A percentile compares a stretch with the other conserved stretches of the same genome.
phyloP scores from a whole-genome alignment of 1,140 invertebrate genomes.

The Acyrthosiphon pisum region DNA sequence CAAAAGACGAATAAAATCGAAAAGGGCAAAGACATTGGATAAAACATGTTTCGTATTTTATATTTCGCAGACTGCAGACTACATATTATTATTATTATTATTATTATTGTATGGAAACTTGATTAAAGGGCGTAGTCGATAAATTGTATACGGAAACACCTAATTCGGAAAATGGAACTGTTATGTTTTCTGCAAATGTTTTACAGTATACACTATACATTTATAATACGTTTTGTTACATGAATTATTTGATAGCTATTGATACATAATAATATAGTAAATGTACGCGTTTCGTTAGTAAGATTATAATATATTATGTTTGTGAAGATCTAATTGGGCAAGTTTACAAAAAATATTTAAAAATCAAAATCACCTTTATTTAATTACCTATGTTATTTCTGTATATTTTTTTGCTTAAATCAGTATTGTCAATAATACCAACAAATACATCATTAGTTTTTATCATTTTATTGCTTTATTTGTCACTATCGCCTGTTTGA shows the following conservation, averaged over 20 bases:
- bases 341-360: background rate
- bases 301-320: background rate
- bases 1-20: slow-evolving; percentile 6
- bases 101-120: background rate
- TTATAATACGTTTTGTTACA: background rate
- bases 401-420: background rate
- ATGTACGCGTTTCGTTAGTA: background rate
- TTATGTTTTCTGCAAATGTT: slow-evolving; percentile 27
- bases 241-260: background rate
- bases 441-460: background rate
- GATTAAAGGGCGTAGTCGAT: slow-evolving; percentile 4
- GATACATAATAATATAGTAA: background rate
- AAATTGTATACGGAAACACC: background rate
- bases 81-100: background rate
- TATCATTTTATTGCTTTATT: background rate
- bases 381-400: too few species aligned
- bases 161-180: slow-evolving; percentile 41
- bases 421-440: background rate
- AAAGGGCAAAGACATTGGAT: background rate
- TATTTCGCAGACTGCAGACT: background rate
- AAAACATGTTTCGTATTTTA: slow-evolving; percentile 9
- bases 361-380: background rate
- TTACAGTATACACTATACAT: background rate
- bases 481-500: background rate
- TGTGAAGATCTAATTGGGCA: background rate